phyloP scores from a whole-genome alignment of 2,113 vertebrate genomes.

The Crypturellus undulatus region DNA sequence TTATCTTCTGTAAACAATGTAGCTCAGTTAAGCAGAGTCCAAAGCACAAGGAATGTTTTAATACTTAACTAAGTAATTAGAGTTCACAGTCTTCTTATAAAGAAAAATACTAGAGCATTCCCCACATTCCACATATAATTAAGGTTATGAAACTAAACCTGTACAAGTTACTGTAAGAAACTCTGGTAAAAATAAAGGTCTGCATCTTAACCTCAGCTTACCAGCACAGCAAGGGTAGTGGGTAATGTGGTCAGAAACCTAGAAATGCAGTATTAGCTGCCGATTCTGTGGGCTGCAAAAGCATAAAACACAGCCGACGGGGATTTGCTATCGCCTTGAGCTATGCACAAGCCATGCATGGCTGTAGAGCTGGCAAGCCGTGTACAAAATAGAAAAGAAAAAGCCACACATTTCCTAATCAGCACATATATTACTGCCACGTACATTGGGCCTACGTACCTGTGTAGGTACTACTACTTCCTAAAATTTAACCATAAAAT shows the following conservation, averaged over 20 bases:
- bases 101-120: slow-evolving; percentile 82
- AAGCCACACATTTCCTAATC: too few relatives aligned
- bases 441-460: rapidly evolving
- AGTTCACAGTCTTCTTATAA: slow-evolving; percentile 79
- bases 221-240: background rate
- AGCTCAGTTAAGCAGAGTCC: slow-evolving; percentile 16
- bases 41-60: slow-evolving; percentile 61
- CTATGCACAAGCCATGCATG: too few relatives aligned
- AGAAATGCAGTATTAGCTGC: background rate
- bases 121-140: slow-evolving; percentile 86
- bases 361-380: background rate
- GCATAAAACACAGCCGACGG: rapidly evolving
- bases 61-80: slow-evolving; percentile 80
- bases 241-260: background rate
- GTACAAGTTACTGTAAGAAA: slow-evolving; percentile 7
- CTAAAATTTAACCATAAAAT: background rate
- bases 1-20: background rate
- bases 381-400: background rate
- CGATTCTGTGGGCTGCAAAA: too few relatives aligned
- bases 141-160: slow-evolving; percentile 81
- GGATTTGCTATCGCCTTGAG: rapidly evolving
- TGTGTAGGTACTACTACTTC: background rate
- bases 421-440: rapidly evolving
- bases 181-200: background rate
- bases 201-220: background rate